These are phyloP conservation scores for Phaethon lepturus DNA, from an alignment of 2,113 vertebrate species.

Conservation along the genomic window DNA sequence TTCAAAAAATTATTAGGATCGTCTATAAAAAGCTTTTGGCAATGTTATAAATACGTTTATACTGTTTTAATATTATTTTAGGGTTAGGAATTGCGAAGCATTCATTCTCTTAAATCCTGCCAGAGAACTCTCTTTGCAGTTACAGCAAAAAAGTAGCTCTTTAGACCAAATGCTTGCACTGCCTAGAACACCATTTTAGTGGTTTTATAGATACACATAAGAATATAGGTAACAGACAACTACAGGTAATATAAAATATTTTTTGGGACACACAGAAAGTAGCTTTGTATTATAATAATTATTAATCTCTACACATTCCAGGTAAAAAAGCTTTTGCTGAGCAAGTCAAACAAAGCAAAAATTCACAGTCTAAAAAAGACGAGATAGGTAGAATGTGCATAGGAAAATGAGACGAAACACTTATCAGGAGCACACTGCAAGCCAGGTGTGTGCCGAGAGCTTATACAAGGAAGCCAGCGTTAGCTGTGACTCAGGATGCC, in stretches of 20 bases:
- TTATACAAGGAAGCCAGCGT: background rate
- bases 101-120: background rate
- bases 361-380: background rate
- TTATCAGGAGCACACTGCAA: background rate
- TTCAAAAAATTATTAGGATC: background rate
- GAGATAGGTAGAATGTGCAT: accelerated
- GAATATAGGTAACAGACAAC: background rate
- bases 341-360: background rate
- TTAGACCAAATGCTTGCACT: background rate
- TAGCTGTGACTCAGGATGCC: background rate
- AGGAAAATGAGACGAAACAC: background rate
- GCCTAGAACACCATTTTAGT: background rate
- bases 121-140: background rate
- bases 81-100: background rate
- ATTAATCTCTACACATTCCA: background rate
- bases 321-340: background rate
- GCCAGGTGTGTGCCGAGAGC: background rate
- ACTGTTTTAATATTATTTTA: background rate
- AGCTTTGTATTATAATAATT: background rate
- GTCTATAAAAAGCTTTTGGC: background rate
- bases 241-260: background rate
- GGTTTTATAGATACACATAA: background rate
- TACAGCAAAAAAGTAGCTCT: background rate
- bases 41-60: background rate
- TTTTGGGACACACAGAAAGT: background rate